Percentiles rank a stretch among this genome's conserved stretches.
phyloP scores from a whole-genome alignment of 2,888 invertebrate species.

The Tribolium freemani region DNA sequence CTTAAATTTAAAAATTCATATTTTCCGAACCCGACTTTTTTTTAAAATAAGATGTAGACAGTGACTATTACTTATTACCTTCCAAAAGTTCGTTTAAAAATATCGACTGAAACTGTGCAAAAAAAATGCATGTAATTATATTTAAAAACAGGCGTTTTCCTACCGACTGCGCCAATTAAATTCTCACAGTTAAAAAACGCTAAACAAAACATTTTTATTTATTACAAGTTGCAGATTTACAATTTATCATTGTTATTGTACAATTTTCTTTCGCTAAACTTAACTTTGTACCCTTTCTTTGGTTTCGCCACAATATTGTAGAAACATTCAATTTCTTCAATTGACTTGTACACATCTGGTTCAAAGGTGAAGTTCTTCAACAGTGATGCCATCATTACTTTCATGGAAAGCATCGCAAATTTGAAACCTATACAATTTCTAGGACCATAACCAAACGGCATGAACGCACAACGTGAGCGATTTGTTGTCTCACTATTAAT shows the following conservation, averaged over 20 bases:
- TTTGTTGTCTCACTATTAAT: background rate
- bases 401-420: conserved; percentile 4
- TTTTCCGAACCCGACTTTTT: too few relatives aligned
- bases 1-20: too few relatives aligned
- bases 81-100: too few relatives aligned
- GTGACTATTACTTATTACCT: too few relatives aligned
- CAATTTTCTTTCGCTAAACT: background rate
- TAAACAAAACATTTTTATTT: too few relatives aligned
- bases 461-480: background rate
- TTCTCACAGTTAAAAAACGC: too few relatives aligned
- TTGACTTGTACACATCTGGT: background rate
- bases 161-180: too few relatives aligned
- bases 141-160: too few relatives aligned
- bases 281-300: background rate
- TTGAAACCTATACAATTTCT: conserved; percentile 18
- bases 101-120: too few relatives aligned
- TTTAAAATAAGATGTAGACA: too few relatives aligned
- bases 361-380: background rate
- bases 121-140: too few relatives aligned
- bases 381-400: background rate
- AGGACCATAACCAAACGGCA: conserved; percentile 7
- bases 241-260: background rate
- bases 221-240: too few relatives aligned
- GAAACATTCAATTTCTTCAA: background rate
- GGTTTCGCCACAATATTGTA: background rate